phyloP scores from a whole-genome alignment of 2,797 vertebrate species.

The Lepidocolaptes lacrymiger region DNA sequence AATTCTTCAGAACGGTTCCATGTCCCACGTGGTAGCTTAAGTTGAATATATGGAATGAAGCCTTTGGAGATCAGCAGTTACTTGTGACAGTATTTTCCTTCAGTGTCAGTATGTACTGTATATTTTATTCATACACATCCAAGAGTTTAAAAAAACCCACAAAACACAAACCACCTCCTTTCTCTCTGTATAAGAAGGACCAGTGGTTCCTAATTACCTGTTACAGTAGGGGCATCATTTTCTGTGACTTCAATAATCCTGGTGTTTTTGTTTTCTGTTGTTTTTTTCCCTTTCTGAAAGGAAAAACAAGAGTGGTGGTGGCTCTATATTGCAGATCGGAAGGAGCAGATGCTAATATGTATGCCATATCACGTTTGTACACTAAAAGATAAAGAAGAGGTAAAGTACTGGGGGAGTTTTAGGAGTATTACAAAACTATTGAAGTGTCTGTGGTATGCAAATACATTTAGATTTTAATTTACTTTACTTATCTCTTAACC shows the following conservation, averaged over 20 bases:
- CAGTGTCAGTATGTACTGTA: background rate
- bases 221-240: background rate
- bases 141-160: background rate
- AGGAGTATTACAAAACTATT: background rate
- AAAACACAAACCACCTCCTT: background rate
- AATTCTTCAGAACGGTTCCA: background rate
- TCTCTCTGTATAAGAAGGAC: background rate
- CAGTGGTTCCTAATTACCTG: background rate
- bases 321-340: slow-evolving; percentile 97
- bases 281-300: slow-evolving; percentile 41
- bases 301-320: slow-evolving; percentile 99
- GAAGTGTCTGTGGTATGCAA: background rate
- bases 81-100: background rate
- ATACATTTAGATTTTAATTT: background rate
- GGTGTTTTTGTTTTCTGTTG: background rate
- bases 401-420: slow-evolving; percentile 61
- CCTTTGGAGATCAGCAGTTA: background rate
- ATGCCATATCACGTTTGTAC: slow-evolving; percentile 99
- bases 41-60: background rate
- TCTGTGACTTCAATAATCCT: background rate
- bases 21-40: background rate
- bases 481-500: background rate
- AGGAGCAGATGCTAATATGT: slow-evolving; percentile 94
- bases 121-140: background rate
- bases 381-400: slow-evolving; percentile 96